phyloP scores from a whole-genome alignment of 2,113 vertebrate genomes.

The Psephotus haematonotus region DNA sequence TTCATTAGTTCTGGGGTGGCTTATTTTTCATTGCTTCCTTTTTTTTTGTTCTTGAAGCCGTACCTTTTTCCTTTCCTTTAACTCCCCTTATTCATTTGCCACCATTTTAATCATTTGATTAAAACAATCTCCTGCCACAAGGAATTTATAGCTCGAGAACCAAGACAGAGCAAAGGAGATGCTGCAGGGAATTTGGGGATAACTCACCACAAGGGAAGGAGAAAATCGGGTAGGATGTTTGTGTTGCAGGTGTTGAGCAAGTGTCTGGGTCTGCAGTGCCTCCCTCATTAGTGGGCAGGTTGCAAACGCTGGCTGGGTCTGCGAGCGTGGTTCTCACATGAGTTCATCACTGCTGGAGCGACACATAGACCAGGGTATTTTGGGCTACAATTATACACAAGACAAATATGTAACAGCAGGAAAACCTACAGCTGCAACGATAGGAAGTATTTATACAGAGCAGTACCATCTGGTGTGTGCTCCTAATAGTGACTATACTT shows the following conservation, averaged over 20 bases:
- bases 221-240: background rate
- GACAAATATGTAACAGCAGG: slow-evolving; percentile 14
- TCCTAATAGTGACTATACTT: slow-evolving; percentile 2
- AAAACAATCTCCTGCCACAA: background rate
- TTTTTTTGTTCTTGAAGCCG: background rate
- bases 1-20: fast-evolving
- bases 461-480: fast-evolving
- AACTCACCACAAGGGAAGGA: background rate
- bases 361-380: background rate
- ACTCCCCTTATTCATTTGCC: background rate
- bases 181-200: background rate
- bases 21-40: background rate
- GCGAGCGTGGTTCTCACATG: background rate
- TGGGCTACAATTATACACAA: background rate
- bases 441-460: slow-evolving; percentile 14
- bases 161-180: background rate
- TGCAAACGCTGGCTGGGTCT: background rate
- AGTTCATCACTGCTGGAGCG: background rate
- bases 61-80: background rate
- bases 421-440: background rate
- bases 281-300: background rate
- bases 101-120: background rate
- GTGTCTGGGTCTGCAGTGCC: background rate
- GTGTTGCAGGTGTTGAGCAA: background rate
- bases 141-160: background rate